phyloP scores from a whole-genome alignment of 2,113 vertebrate species.

The Acanthisitta chloris region DNA sequence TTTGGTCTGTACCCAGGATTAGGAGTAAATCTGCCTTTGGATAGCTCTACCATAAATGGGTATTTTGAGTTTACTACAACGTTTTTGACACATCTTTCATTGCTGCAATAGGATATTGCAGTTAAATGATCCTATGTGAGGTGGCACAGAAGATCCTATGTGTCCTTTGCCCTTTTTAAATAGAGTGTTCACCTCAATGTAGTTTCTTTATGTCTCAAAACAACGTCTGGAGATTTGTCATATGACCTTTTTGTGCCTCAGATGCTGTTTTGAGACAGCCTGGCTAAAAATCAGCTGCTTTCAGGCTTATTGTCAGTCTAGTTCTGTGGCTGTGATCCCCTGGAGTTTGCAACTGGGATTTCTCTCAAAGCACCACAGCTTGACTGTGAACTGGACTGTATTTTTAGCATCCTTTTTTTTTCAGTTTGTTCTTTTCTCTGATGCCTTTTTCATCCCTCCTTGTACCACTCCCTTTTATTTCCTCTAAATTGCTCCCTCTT shows the following conservation, averaged over 20 bases:
- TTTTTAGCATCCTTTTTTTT: neutral
- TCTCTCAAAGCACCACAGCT: neutral
- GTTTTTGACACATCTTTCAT: neutral
- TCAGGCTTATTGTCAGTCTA: neutral
- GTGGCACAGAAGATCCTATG: neutral
- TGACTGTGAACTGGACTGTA: neutral
- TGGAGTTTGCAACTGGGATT: neutral
- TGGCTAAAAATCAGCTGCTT: neutral
- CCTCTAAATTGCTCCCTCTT: neutral
- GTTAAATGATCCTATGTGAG: neutral
- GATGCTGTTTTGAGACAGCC: neutral
- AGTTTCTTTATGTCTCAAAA: neutral
- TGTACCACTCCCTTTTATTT: neutral
- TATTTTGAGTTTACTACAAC: neutral
- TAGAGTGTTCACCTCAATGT: neutral
- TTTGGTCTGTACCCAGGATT: neutral
- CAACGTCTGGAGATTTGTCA: neutral
- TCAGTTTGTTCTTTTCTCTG: neutral
- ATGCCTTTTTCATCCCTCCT: neutral
- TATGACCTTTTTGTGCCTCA: neutral
- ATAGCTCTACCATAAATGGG: neutral
- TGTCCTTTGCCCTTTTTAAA: conserved; percentile 30
- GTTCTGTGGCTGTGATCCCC: neutral
- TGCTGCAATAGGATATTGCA: neutral
- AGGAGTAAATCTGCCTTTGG: conserved; percentile 1